phyloP scores from a whole-genome alignment of 92 coral and sea anemone species.

The Blastomussa wellsi region DNA sequence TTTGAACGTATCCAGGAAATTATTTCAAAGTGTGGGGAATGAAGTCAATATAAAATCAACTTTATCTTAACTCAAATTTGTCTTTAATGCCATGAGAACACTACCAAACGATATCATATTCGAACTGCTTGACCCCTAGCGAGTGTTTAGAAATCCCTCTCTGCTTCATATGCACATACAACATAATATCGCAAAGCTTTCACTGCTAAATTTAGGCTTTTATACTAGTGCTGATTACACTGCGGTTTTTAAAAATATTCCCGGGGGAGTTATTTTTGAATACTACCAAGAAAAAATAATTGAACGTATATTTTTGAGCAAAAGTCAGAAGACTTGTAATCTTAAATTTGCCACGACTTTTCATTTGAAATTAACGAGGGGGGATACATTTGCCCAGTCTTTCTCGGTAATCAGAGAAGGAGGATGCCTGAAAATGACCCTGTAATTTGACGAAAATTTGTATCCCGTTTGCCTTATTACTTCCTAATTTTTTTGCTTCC shows the following conservation, averaged over 20 bases:
- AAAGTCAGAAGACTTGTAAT: not conserved
- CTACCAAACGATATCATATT: slow-evolving; percentile 22
- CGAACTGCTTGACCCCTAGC: slow-evolving; percentile 23
- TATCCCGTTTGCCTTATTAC: slow-evolving; percentile 2
- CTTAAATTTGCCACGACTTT: not conserved
- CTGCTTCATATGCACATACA: slow-evolving; percentile 21
- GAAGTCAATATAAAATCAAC: not conserved
- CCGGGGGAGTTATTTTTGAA: slow-evolving; percentile 35
- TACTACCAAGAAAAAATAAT: not conserved
- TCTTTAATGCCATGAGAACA: not conserved
- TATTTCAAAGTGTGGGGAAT: not conserved
- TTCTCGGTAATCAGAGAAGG: not conserved
- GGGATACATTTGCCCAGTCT: not conserved
- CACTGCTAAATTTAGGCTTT: slow-evolving; percentile 37
- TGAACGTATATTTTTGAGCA: not conserved
- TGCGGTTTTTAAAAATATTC: slow-evolving; percentile 38
- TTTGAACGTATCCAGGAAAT: not conserved
- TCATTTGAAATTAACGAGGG: too few species aligned
- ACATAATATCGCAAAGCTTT: slow-evolving; percentile 19
- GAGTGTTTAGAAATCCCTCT: slow-evolving; percentile 19
- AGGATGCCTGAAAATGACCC: not conserved
- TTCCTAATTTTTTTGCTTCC: not conserved
- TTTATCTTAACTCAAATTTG: not conserved
- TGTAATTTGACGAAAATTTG: slow-evolving; percentile 16
- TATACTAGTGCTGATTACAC: slow-evolving; percentile 15